A percentile compares a stretch with the other conserved stretches of the same genome.
phyloP scores from a whole-genome alignment of 2,888 invertebrate genomes.

The Macrosiphum euphorbiae region DNA sequence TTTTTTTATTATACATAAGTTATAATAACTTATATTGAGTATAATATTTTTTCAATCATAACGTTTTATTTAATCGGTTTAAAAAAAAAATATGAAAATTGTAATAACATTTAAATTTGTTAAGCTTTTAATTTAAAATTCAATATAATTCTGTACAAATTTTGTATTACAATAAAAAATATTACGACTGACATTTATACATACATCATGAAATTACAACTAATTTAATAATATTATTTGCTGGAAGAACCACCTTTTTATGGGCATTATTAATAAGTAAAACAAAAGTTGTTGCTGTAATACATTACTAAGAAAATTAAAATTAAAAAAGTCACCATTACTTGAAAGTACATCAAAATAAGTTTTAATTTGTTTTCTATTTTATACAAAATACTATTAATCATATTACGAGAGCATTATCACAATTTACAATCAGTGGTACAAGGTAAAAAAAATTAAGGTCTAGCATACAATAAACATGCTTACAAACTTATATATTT shows the following conservation, averaged over 20 bases:
- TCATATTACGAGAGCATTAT: constrained; percentile 49
- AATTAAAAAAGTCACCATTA: constrained; percentile 28
- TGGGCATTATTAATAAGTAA: constrained; percentile 11
- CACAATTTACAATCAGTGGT: constrained; percentile 58
- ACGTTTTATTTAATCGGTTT: background rate
- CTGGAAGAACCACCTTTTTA: constrained; percentile 44
- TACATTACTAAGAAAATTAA: constrained; percentile 13
- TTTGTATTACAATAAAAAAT: constrained; percentile 6
- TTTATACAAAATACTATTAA: constrained; percentile 54
- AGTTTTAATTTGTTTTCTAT: constrained; percentile 48
- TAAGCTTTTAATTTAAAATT: constrained; percentile 27
- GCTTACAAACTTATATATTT: constrained; percentile 39
- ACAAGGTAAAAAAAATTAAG: constrained; percentile 48
- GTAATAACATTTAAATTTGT: background rate
- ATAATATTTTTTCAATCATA: constrained; percentile 36
- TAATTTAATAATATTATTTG: constrained; percentile 15
- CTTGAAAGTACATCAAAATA: constrained; percentile 38
- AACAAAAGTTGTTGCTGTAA: constrained; percentile 6
- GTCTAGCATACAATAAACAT: constrained; percentile 44
- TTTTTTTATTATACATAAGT: background rate
- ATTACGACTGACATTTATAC: constrained; percentile 13
- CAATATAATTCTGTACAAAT: constrained; percentile 2
- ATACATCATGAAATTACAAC: background rate
- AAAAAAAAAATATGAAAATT: constrained; percentile 13
- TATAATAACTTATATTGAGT: constrained; percentile 1